Base-by-base conservation (phyloP, 2,888 invertebrate species). In the Aspidiotus rigidus region DNA sequence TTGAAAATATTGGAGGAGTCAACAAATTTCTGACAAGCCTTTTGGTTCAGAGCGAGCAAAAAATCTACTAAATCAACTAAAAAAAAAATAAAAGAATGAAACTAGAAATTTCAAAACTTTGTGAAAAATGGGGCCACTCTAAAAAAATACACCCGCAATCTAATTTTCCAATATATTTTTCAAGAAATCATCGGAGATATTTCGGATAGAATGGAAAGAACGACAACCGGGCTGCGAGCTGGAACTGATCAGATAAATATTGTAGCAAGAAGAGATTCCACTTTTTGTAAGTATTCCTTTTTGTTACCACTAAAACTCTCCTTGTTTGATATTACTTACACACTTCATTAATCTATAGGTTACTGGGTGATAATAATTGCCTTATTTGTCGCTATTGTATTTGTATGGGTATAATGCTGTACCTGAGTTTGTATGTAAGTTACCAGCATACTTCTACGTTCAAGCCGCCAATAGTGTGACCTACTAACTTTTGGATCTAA, bases 131-230 rank as follows among this genome's bases (percentile, higher is more conserved):
- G 28, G 28, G 28, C 53, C 5, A 53, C n/a, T 11, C 5, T 1
- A 53, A 53, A 53, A 53, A 1, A n/a, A 11, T n/a, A 11, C 5
- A 53, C 5, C 53, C 11, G 53, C 15, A 15, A 53, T 53, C 53
- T 53, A 7, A 55, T 55, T n/a, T 55, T 55, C 2, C 7, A 2
- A 7, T 67, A 42, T 74, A 73, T 72, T 72, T 72, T 79, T 79
- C 11, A 74, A 88, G 89, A 86, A 75, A 83, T 91, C 70, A 81
- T 91, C 72, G 89, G 89, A 75, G 88, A 87, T 77, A 82, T 91
- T 72, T 84, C 85, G 1, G 85, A 85, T 71, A 85, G 85, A 71
- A 85, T 88, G 77, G 89, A 89, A 71, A 78, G 82, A 71, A 88
- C 89, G 0, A 85, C 87, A 74, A 80, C 83, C n/a, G 80, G 87